Percentiles rank a stretch among this genome's conserved stretches.
Conservation (phyloP, 2,888 invertebrate genomes). For the Cacoxenus indagator region DNA sequence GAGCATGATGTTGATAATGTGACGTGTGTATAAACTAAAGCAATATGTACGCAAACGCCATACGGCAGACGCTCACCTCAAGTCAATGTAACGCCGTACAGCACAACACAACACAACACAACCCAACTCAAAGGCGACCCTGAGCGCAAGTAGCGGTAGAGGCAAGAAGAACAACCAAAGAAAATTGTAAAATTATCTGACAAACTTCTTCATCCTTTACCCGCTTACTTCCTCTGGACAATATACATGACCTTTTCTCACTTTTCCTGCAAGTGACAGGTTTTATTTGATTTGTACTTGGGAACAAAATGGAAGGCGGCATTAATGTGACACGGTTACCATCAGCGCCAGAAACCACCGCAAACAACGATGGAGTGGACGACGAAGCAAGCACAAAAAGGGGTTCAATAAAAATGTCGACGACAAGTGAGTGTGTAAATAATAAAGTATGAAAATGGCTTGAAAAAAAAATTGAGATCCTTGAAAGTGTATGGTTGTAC, state of each 20-base stretch:
- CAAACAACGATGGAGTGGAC: neutral
- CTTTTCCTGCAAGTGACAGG: constrained; percentile 1
- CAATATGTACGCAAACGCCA: neutral
- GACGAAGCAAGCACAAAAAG: neutral
- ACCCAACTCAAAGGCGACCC: neutral
- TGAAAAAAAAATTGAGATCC: neutral
- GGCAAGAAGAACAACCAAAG: neutral
- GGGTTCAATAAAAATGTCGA: neutral
- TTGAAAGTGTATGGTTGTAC: too few species aligned
- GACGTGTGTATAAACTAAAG: constrained; percentile 12
- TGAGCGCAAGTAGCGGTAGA: neutral
- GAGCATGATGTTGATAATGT: too few species aligned
- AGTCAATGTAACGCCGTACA: neutral
- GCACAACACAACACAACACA: too few species aligned
- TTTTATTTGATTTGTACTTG: constrained; percentile 7
- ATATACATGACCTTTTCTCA: neutral
- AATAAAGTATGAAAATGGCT: neutral
- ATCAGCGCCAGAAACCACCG: neutral
- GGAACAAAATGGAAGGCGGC: neutral
- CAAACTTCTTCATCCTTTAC: neutral
- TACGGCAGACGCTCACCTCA: neutral
- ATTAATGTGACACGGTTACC: neutral
- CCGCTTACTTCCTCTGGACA: too few species aligned
- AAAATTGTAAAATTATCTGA: neutral
- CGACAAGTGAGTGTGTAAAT: neutral